Evolutionary conservation across 2,113 vertebrate species (phyloP).

Genomic region (Calidris pygmaea): DNA sequence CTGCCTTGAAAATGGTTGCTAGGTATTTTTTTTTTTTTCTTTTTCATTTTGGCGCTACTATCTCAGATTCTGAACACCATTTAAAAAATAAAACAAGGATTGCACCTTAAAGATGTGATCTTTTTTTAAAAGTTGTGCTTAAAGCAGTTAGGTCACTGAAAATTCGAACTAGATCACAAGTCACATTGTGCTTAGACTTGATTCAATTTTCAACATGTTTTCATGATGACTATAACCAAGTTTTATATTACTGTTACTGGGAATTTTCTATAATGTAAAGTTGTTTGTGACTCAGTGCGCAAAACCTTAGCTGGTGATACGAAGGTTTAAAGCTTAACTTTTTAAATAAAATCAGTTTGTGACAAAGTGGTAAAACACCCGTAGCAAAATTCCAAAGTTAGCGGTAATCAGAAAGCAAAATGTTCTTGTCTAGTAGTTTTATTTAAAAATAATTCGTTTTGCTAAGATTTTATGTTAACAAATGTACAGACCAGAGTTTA

Average conservation of each 20-base stretch:
- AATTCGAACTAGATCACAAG: constrained; percentile 60
- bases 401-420: constrained; percentile 66
- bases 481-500: constrained; percentile 77
- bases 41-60: not conserved
- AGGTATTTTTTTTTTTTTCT: not conserved
- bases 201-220: constrained; percentile 71
- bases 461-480: constrained; percentile 73
- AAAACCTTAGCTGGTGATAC: constrained; percentile 44
- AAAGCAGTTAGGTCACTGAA: constrained; percentile 39
- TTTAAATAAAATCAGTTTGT: constrained; percentile 79
- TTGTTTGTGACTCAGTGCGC: constrained; percentile 62
- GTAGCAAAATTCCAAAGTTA: constrained; percentile 57
- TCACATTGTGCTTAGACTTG: constrained; percentile 58
- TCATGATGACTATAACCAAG: constrained; percentile 56
- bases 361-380: constrained; percentile 47
- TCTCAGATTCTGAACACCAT: not conserved
- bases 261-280: constrained; percentile 57
- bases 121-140: constrained; percentile 2
- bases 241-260: constrained; percentile 48
- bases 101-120: constrained; percentile 33
- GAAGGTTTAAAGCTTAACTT: constrained; percentile 62
- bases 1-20: constrained; percentile 67
- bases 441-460: constrained; percentile 66
- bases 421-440: constrained; percentile 61
- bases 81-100: not conserved